Conservation (phyloP, 92 coral and sea anemone genomes). For the Porites lobata region DNA sequence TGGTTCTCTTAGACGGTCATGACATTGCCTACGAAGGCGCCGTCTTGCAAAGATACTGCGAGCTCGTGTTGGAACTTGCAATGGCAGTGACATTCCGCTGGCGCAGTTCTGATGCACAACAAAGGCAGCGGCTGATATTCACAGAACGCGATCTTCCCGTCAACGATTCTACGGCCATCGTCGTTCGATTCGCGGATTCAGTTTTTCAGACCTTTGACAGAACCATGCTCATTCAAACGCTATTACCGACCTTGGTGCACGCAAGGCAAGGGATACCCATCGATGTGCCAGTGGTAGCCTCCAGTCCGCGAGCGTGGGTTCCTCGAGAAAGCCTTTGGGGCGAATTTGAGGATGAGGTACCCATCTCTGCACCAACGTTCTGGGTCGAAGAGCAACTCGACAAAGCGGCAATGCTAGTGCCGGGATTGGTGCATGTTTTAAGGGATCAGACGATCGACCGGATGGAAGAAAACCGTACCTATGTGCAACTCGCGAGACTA, state of each 20-base stretch:
- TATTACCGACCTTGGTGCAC: neutral
- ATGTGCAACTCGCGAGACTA: neutral
- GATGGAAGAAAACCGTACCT: neutral
- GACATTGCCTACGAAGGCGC: constrained; percentile 15
- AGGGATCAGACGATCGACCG: neutral
- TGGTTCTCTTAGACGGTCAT: neutral
- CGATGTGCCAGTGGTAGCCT: neutral
- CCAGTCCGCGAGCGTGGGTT: neutral
- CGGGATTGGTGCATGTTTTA: constrained; percentile 1
- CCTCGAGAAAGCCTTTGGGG: neutral
- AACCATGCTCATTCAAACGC: neutral
- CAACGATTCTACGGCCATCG: constrained; percentile 15
- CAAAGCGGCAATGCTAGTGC: neutral
- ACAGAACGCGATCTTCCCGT: neutral
- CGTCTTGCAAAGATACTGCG: neutral
- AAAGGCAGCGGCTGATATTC: neutral
- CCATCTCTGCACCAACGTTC: neutral
- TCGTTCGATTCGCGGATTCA: neutral
- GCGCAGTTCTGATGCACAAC: constrained; percentile 12
- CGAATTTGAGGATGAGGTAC: neutral
- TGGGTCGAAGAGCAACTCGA: neutral
- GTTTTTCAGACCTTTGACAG: constrained; percentile 1
- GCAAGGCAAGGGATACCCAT: neutral
- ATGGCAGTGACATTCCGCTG: neutral
- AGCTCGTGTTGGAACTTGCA: neutral